phyloP scores from a whole-genome alignment of 2,888 invertebrate species.

The Sesamia inferens region DNA sequence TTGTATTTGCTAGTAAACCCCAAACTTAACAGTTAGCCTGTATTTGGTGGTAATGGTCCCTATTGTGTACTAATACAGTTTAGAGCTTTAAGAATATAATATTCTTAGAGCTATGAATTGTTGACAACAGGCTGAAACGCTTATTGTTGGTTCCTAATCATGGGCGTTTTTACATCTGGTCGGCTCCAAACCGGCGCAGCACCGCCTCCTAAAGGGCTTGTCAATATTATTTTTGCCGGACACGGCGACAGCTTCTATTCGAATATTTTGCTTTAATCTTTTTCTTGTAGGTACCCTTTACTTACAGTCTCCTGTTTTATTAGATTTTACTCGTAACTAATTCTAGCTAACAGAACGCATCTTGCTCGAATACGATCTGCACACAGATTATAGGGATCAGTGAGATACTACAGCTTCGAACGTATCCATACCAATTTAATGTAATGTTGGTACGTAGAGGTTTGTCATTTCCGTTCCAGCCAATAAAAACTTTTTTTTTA shows the following conservation, averaged over 20 bases:
- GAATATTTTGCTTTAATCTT: background rate
- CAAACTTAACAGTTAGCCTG: too few species aligned
- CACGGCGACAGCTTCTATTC: background rate
- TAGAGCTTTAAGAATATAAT: background rate
- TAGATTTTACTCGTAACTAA: background rate
- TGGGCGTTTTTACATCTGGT: background rate
- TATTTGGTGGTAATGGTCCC: too few species aligned
- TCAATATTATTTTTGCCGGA: background rate
- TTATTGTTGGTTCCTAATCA: background rate
- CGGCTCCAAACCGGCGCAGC: background rate
- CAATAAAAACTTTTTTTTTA: constrained; percentile 5
- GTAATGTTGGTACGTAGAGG: constrained; percentile 23
- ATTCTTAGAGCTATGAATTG: background rate
- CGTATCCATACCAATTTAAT: constrained; percentile 5
- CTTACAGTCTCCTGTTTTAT: background rate
- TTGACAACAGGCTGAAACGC: background rate
- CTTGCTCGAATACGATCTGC: background rate
- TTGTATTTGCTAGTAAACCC: too few species aligned
- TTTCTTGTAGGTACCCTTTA: background rate
- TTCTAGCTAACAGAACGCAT: constrained; percentile 10
- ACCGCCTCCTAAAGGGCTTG: background rate
- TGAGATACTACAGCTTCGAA: background rate
- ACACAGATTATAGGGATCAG: background rate
- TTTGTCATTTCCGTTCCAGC: constrained; percentile 17
- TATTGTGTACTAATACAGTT: too few species aligned